A percentile compares a stretch with the other conserved stretches of the same genome.
phyloP scores from a whole-genome alignment of 2,888 invertebrate species.

The Drosophila longiperda region DNA sequence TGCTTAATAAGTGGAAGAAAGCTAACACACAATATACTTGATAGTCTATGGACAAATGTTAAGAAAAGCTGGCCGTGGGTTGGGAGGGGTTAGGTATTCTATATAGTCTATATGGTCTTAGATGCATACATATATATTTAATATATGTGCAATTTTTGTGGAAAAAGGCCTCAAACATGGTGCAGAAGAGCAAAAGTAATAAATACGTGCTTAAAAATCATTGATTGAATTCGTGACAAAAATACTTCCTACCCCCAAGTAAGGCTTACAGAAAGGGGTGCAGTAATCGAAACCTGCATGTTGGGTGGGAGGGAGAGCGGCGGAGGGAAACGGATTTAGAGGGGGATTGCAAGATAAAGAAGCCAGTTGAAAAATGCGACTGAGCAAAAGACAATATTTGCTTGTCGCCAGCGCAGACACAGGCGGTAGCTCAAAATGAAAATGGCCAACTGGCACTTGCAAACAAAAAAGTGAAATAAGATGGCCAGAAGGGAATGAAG shows the following conservation, averaged over 20 bases:
- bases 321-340: background rate
- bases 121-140: conserved; percentile 2
- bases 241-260: conserved; percentile 46
- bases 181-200: conserved; percentile 71
- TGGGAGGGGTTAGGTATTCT: background rate
- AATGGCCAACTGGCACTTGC: conserved; percentile 49
- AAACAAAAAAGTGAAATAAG: conserved; percentile 55
- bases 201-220: conserved; percentile 79
- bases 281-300: conserved; percentile 12
- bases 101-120: background rate
- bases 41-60: background rate
- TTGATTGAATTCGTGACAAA: conserved; percentile 80
- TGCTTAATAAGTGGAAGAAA: conserved; percentile 11
- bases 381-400: conserved; percentile 74
- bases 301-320: background rate
- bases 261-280: conserved; percentile 15
- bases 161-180: conserved; percentile 32
- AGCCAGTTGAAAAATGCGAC: conserved; percentile 68
- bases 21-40: background rate
- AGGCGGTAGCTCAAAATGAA: conserved; percentile 58
- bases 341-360: conserved; percentile 16
- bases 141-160: conserved; percentile 1
- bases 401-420: conserved; percentile 57
- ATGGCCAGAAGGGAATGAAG: conserved; percentile 29
- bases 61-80: background rate